Evolutionary conservation across 2,888 invertebrate genomes (phyloP), one percentile per base, ranked within the genome.

Genomic region (Drosophila bunnanda): DNA sequence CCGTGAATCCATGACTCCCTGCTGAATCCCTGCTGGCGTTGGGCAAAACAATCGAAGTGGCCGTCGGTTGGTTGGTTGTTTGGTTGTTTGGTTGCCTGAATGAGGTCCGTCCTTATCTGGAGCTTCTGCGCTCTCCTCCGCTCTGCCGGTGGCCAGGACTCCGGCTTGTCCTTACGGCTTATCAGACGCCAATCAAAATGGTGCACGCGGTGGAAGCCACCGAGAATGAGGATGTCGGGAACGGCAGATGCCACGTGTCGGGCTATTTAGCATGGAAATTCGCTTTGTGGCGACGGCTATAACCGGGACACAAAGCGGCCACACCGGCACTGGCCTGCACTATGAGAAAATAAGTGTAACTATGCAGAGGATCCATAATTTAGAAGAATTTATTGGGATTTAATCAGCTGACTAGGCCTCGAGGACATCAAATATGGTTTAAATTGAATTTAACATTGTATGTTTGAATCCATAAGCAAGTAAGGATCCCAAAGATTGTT

Each of bases 211-310:
- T 53, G 59, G 52, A 69, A 58, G 52, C 69, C 38, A 57, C n/a
- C 43, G 57, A 34, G 48, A 53, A 32, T 22, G 30, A 34, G 66
- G 65, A 32, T 22, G 46, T 66, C 46, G 48, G 43, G 56, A 56
- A 48, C 38, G 62, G 70, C 55, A 61, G 74, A 64, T 64, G 73
- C 73, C 71, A 72, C 71, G 71, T 72, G 71, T 50, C 71, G 44
- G 74, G 71, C 71, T 73, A 72, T 65, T 72, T 72, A 72, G 64
- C 73, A 73, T 72, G 74, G 73, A 73, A 72, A 72, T 72, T 72
- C 57, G 65, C 73, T 65, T 64, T 56, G 56, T 28, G 59, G 52
- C 59, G 36, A 53, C 54, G 46, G 36, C 43, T 38, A 61, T 55
- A 70, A 70, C 71, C 61, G 32, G 70, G 70, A 70, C 70, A 72